phyloP scores from a whole-genome alignment of 2,797 vertebrate species.

The Channa striata region DNA sequence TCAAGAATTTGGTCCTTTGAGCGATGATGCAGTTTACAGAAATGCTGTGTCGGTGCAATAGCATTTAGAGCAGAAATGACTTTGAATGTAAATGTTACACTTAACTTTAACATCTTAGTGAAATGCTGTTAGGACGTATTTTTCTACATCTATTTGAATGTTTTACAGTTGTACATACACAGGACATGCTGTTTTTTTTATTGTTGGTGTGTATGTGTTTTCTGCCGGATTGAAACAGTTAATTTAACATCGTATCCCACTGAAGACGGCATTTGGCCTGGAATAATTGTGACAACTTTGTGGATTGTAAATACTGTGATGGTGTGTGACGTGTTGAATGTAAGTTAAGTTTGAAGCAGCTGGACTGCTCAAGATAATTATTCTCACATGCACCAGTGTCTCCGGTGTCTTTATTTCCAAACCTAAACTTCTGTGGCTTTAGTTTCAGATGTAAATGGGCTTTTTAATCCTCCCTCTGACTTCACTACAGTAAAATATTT shows the following conservation, averaged over 20 bases:
- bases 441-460: too few relatives aligned
- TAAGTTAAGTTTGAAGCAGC: slow-evolving; percentile 57
- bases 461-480: too few relatives aligned
- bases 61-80: neutral
- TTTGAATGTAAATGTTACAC: neutral
- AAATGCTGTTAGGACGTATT: slow-evolving; percentile 27
- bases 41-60: neutral
- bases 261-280: neutral
- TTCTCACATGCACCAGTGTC: slow-evolving; percentile 12
- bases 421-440: neutral
- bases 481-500: too few relatives aligned
- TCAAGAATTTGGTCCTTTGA: neutral
- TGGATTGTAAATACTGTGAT: slow-evolving; percentile 45
- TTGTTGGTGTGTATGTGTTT: too few relatives aligned
- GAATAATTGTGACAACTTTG: slow-evolving; percentile 28
- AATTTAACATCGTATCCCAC: slow-evolving; percentile 15
- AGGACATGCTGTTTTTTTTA: too few relatives aligned
- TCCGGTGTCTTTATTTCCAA: neutral
- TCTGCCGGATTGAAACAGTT: neutral
- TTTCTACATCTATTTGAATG: neutral
- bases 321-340: slow-evolving; percentile 13
- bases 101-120: neutral
- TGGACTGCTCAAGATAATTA: slow-evolving; percentile 57
- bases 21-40: slow-evolving; percentile 1
- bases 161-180: neutral